A percentile compares a stretch with the other conserved stretches of the same genome.
These are phyloP conservation scores for Dinothrombium tinctorium DNA, from an alignment of 1,140 invertebrate species.

Conservation along the genomic window DNA sequence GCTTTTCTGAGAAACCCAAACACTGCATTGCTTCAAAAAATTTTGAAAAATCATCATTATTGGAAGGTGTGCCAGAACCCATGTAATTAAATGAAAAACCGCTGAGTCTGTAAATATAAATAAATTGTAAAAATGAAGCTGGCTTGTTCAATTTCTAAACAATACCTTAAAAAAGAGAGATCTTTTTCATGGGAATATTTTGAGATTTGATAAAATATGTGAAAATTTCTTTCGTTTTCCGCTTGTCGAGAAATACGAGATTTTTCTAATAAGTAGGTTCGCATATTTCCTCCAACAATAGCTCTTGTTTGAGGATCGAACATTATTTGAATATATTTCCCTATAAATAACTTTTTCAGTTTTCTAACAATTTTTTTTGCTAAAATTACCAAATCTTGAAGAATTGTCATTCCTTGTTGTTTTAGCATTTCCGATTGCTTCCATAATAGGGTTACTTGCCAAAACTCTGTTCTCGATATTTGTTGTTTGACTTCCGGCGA, in stretches of 20 bases:
- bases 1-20: conserved; percentile 43
- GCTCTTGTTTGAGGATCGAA: conserved; percentile 46
- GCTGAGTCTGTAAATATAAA: conserved; percentile 11
- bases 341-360: no score
- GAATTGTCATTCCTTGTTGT: conserved; percentile 96
- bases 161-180: no score
- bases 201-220: conserved; percentile 96
- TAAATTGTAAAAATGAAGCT: no score
- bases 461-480: conserved; percentile 89
- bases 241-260: conserved; percentile 84
- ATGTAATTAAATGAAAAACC: conserved; percentile 5
- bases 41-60: conserved; percentile 9
- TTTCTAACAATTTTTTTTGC: no score
- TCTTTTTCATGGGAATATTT: conserved; percentile 35
- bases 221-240: conserved; percentile 78
- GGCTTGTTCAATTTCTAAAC: no score
- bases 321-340: conserved; percentile 73
- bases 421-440: conserved; percentile 97
- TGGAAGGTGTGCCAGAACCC: not conserved
- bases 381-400: conserved; percentile 47
- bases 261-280: conserved; percentile 92
- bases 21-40: conserved; percentile 12
- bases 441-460: conserved; percentile 95
- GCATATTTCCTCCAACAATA: conserved; percentile 84
- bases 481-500: conserved; percentile 73